A percentile compares a stretch with the other conserved stretches of the same genome.
Evolutionary conservation across 2,888 invertebrate genomes (phyloP).

Genomic region (Apodemia duryi): DNA sequence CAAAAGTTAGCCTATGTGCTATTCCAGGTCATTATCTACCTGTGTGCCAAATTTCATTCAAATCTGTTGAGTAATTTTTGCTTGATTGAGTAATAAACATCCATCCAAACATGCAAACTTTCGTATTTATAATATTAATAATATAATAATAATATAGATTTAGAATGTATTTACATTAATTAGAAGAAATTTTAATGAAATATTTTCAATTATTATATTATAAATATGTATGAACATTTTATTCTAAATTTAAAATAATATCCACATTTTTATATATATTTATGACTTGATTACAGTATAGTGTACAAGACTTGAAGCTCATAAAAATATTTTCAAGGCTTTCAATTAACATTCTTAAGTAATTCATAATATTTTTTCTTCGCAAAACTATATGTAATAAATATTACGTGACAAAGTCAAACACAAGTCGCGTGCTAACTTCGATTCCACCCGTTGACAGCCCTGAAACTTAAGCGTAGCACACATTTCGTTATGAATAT

Average conservation of each 20-base stretch:
- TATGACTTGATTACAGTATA: background rate
- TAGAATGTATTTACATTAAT: too few relatives aligned
- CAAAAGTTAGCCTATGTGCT: too few relatives aligned
- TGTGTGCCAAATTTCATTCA: too few relatives aligned
- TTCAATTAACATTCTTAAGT: constrained; percentile 16
- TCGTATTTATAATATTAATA: too few relatives aligned
- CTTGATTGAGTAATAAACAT: too few relatives aligned
- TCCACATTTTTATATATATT: background rate
- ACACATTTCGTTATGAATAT: constrained; percentile 8
- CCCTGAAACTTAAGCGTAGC: constrained; percentile 24
- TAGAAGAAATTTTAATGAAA: too few relatives aligned
- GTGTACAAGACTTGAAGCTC: background rate
- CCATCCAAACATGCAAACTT: too few relatives aligned
- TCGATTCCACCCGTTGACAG: constrained; percentile 38
- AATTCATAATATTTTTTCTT: constrained; percentile 14
- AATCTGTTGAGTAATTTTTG: too few relatives aligned
- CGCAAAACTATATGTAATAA: constrained; percentile 23
- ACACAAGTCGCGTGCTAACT: constrained; percentile 45
- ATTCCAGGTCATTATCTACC: too few relatives aligned
- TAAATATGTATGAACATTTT: background rate
- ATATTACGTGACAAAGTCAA: constrained; percentile 39
- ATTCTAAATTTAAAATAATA: background rate
- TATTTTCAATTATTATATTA: too few relatives aligned
- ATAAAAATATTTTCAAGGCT: constrained; percentile 12
- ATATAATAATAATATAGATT: too few relatives aligned